A percentile compares a stretch with the other conserved stretches of the same genome.
Conservation (phyloP, 1,140 invertebrate species). For the Ceratina australensis region DNA sequence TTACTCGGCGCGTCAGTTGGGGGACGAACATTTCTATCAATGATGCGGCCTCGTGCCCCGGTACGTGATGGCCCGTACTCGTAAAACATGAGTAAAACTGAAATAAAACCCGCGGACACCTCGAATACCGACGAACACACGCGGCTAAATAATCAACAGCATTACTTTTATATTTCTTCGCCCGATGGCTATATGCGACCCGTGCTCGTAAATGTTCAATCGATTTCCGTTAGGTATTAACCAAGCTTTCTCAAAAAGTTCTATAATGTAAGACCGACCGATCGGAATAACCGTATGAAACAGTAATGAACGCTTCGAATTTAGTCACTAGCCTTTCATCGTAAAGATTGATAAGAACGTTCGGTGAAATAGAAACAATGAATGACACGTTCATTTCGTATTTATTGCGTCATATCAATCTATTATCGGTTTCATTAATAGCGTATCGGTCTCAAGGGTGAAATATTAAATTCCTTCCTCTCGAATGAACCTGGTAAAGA, state of each 20-base stretch:
- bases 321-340: too few relatives aligned
- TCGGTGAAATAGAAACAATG: too few relatives aligned
- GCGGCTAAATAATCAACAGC: slow-evolving; percentile 10
- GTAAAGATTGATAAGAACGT: too few relatives aligned
- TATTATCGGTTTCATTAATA: too few relatives aligned
- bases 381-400: too few relatives aligned
- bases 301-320: too few relatives aligned
- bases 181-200: background rate
- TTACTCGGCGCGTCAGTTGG: background rate
- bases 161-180: slow-evolving; percentile 5
- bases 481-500: too few relatives aligned
- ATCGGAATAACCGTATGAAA: too few relatives aligned
- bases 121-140: background rate
- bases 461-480: too few relatives aligned
- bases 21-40: background rate
- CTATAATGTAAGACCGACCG: too few relatives aligned
- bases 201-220: background rate
- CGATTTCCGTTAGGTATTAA: background rate
- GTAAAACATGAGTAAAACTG: slow-evolving; percentile 32
- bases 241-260: background rate
- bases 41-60: background rate
- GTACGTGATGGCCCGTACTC: background rate
- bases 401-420: too few relatives aligned
- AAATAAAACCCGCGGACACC: slow-evolving; percentile 11
- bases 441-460: too few relatives aligned